These are phyloP conservation scores for Parazoanthus swiftii DNA, from an alignment of 92 coral and sea anemone species.

Conservation along the genomic window DNA sequence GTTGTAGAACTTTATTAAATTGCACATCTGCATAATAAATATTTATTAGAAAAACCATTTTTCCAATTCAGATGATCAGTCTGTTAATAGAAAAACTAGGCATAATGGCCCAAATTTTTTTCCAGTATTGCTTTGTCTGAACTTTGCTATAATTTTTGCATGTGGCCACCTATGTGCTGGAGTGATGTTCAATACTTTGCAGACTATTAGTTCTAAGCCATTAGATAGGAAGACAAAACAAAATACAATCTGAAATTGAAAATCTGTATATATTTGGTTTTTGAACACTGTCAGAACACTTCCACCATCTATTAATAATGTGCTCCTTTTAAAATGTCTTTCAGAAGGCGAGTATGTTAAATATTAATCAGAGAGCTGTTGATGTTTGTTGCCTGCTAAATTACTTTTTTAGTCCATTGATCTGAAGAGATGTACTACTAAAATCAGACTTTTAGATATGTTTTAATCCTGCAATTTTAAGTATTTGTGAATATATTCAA, in stretches of 20 bases:
- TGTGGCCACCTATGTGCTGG: background rate
- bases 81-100: background rate
- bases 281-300: background rate
- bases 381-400: background rate
- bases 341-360: background rate
- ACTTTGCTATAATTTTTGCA: background rate
- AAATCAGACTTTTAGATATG: too few relatives aligned
- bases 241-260: background rate
- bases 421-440: background rate
- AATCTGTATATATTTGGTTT: slow-evolving; percentile 5
- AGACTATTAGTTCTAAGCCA: background rate
- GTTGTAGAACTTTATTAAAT: slow-evolving; percentile 4
- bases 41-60: background rate
- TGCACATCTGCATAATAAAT: slow-evolving; percentile 4
- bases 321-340: background rate
- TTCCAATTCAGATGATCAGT: slow-evolving; percentile 1
- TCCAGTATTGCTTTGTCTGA: background rate
- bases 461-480: background rate
- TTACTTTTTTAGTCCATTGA: background rate
- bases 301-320: slow-evolving; percentile 4
- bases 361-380: background rate
- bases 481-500: too few relatives aligned
- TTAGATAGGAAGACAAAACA: slow-evolving; percentile 34
- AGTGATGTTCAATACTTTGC: background rate
- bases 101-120: slow-evolving; percentile 9